These are phyloP conservation scores for Agriotes lineatus DNA, from an alignment of 2,888 invertebrate genomes.

Conservation along the genomic window DNA sequence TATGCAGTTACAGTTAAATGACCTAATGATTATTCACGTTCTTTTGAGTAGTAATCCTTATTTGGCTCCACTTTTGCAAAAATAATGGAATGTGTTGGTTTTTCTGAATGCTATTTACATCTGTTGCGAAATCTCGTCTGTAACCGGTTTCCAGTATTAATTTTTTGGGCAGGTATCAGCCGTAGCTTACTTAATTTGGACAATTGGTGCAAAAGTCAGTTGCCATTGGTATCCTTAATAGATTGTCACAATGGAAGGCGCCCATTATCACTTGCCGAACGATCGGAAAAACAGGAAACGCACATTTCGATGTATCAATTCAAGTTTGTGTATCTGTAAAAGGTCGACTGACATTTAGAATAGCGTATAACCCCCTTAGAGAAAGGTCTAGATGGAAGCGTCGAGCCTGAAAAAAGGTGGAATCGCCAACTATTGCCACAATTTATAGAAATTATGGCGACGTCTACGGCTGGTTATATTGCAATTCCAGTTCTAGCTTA, in stretches of 20 bases:
- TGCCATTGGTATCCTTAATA: neutral
- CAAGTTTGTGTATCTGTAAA: neutral
- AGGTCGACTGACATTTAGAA: constrained; percentile 3
- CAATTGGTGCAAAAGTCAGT: too few relatives aligned
- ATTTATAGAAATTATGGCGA: constrained; percentile 22
- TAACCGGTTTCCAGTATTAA: too few relatives aligned
- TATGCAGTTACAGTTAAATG: too few relatives aligned
- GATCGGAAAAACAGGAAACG: neutral
- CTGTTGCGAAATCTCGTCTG: too few relatives aligned
- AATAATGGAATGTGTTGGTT: too few relatives aligned
- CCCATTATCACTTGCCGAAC: neutral
- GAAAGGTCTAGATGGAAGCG: constrained; percentile 8
- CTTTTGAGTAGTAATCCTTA: too few relatives aligned
- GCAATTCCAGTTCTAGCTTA: constrained; percentile 51
- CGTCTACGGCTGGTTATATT: constrained; percentile 32
- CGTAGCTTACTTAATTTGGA: too few relatives aligned
- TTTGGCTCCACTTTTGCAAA: too few relatives aligned
- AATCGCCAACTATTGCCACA: neutral
- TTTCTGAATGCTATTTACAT: too few relatives aligned
- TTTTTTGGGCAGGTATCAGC: too few relatives aligned
- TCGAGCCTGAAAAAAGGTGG: neutral
- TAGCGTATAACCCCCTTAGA: constrained; percentile 7
- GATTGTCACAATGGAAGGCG: neutral
- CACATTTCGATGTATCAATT: neutral
- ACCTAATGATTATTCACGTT: too few relatives aligned